These are phyloP conservation scores for Lasioglossum oenotherae DNA, from an alignment of 2,888 invertebrate genomes.

Conservation along the genomic window DNA sequence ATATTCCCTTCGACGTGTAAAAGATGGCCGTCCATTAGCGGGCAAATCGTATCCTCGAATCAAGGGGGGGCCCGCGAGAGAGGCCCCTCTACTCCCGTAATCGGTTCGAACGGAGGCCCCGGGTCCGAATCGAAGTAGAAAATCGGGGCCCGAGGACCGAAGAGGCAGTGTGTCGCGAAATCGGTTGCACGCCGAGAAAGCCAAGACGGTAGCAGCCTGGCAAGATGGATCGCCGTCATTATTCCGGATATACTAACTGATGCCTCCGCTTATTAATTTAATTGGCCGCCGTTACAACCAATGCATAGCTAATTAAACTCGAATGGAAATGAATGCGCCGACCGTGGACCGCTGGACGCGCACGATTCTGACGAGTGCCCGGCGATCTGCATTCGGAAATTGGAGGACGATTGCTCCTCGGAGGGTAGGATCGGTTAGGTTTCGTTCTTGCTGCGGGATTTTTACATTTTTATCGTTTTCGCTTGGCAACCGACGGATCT, in stretches of 20 bases:
- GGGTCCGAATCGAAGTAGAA: constrained; percentile 18
- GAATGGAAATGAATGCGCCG: constrained; percentile 73
- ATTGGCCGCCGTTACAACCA: constrained; percentile 80
- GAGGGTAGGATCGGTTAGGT: neutral
- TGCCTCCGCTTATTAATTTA: constrained; percentile 81
- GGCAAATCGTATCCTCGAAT: constrained; percentile 65
- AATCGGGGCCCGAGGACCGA: constrained; percentile 25
- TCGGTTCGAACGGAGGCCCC: constrained; percentile 25
- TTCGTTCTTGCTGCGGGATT: neutral
- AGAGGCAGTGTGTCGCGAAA: constrained; percentile 63
- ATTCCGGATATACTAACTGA: constrained; percentile 78
- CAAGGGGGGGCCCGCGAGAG: constrained; percentile 33
- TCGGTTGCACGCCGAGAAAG: constrained; percentile 51
- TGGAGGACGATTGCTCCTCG: neutral
- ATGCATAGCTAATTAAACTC: constrained; percentile 80
- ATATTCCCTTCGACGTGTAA: constrained; percentile 67
- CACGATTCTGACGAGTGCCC: neutral
- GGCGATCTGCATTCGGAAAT: constrained; percentile 9
- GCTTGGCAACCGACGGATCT: neutral
- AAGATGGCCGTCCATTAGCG: constrained; percentile 65
- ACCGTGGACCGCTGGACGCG: constrained; percentile 24
- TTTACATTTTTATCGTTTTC: neutral
- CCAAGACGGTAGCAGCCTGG: constrained; percentile 72
- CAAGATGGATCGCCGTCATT: constrained; percentile 79
- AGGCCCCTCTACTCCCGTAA: constrained; percentile 36